Base-by-base conservation (phyloP, 2,797 vertebrate genomes). In the Selene dorsalis region DNA sequence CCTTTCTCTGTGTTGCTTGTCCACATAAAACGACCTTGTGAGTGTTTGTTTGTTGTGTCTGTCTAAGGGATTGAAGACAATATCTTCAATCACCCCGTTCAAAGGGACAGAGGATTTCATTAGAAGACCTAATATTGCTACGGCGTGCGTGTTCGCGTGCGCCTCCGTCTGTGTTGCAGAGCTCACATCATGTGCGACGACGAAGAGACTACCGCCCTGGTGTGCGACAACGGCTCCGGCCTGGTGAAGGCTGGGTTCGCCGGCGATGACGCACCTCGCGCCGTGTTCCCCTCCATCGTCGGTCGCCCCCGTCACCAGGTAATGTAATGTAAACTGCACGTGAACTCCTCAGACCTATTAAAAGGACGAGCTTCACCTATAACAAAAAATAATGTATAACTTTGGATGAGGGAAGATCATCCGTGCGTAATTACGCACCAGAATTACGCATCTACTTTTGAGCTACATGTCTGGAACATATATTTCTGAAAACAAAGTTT, bases 251-350 rank as follows among this genome's bases (percentile, higher is more conserved):
- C 96, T 8, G 97, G 97, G 53, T 98, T 98, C 80, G 97, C 97
- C 0, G 97, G 97, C 1, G 97, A 98, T 59, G 97, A 98, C 62
- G 97, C 97, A 17, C 97, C 97, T 13, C 94, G 97, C 4, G 96
- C 97, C 0, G 96, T 98, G 61, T 98, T 98, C 84, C 97, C 97
- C 0, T 98, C 97, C 82, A 98, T 98, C 39, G 97, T 98, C 14
- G 97, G 97, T 75, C 96, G 97, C 81, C 96, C 96, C 3, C 94
- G 96, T 84, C 97, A 98, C 93, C 97, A 98, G 97, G 97, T 98
- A 94, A 75, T 58, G 97, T 98, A 94, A 75, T 58, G 7, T 14
- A 17, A 41, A 53, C 32, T 20, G 13, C 47, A 12, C 32, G 26
- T 9, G n/a, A 47, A 41, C 11, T 24, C 6, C 26, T 52, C 0